phyloP scores from a whole-genome alignment of 2,888 invertebrate genomes.

The Sisyra nigra region DNA sequence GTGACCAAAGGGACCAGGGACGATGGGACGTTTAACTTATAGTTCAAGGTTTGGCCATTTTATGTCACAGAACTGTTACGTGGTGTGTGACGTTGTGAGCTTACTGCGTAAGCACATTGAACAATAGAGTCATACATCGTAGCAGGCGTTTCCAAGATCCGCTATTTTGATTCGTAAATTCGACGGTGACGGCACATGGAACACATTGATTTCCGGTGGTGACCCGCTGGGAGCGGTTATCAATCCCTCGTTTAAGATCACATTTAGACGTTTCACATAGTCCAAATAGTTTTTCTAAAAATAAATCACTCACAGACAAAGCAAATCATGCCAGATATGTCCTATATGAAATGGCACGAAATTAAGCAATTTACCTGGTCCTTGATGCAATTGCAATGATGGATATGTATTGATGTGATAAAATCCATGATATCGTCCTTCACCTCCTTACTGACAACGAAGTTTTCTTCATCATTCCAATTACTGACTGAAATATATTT shows the following conservation, averaged over 20 bases:
- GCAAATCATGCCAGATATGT: background rate
- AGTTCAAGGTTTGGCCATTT: too few species aligned
- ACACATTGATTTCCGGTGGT: slow-evolving; percentile 5
- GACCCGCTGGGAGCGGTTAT: background rate
- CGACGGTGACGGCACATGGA: slow-evolving; percentile 11
- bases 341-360: background rate
- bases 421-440: slow-evolving; percentile 3
- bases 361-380: background rate
- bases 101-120: background rate
- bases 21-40: too few species aligned
- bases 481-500: slow-evolving; percentile 3
- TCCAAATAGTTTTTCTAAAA: slow-evolving; percentile 1
- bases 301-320: background rate
- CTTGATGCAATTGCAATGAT: background rate
- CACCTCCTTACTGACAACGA: background rate
- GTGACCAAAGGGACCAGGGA: too few species aligned
- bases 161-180: slow-evolving; percentile 64
- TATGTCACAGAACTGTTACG: too few species aligned
- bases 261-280: background rate
- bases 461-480: slow-evolving; percentile 2
- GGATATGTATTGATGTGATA: slow-evolving; percentile 3
- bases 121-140: slow-evolving; percentile 33
- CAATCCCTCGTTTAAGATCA: background rate
- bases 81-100: too few species aligned
- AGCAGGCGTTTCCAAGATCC: slow-evolving; percentile 75